A percentile compares a stretch with the other conserved stretches of the same genome.
Evolutionary conservation across 2,888 invertebrate species (phyloP).

Genomic region (Pasiphila rectangulata): DNA sequence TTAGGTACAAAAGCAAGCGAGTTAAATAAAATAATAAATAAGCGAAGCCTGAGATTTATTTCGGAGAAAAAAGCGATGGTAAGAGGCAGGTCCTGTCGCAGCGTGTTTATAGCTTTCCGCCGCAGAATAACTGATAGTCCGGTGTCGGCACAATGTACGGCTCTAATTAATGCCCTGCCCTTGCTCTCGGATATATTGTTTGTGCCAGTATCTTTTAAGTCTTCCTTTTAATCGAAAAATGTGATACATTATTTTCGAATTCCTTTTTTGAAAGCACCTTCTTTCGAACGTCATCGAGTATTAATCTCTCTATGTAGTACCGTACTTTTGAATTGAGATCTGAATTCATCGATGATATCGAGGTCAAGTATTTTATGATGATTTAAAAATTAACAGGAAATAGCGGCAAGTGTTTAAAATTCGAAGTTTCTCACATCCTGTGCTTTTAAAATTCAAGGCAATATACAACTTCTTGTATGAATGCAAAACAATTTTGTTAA

Average conservation of each 20-base stretch:
- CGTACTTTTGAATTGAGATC: not conserved
- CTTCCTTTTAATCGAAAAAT: slow-evolving; percentile 36
- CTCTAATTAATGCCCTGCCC: slow-evolving; percentile 70
- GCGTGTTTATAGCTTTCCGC: slow-evolving; percentile 69
- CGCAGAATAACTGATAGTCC: slow-evolving; percentile 28
- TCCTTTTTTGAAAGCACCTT: not conserved
- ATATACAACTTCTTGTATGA: not conserved
- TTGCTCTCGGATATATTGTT: slow-evolving; percentile 59
- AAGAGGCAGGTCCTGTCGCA: slow-evolving; percentile 71
- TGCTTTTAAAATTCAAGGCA: not conserved
- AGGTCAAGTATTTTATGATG: not conserved
- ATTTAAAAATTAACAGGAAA: not conserved
- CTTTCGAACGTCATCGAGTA: not conserved
- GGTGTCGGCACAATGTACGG: slow-evolving; percentile 55
- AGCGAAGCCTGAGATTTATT: slow-evolving; percentile 76
- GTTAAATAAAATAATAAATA: slow-evolving; percentile 80
- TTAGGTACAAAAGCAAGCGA: slow-evolving; percentile 70
- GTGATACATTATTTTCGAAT: not conserved
- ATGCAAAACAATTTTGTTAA: not conserved
- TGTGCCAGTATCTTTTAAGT: slow-evolving; percentile 47
- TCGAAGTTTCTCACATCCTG: not conserved
- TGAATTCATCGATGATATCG: not conserved
- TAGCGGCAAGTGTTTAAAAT: not conserved
- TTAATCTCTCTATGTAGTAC: too few species aligned
- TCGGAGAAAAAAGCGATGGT: slow-evolving; percentile 60